Evolutionary conservation across 2,797 vertebrate species (phyloP), one percentile per base, ranked within the genome.

Genomic region (Sebastes cheni): DNA sequence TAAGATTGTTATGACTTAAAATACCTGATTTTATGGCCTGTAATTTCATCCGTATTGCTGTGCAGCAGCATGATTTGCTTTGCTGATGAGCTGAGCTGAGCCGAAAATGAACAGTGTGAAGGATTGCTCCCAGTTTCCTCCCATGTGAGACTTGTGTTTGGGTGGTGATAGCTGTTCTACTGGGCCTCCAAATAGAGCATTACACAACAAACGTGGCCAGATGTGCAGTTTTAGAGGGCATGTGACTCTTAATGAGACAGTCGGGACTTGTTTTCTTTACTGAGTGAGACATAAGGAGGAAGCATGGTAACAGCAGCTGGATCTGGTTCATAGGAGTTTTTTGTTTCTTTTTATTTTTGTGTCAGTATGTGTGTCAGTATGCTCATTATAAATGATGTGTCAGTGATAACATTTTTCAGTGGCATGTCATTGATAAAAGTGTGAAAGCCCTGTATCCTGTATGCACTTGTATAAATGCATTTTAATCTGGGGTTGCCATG

Each of bases 131-230:
- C 66, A 68, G 65, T 75, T 69, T 89, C 60, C 69, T 36, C 50
- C 59, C 22, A 46, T 82, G 10, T 23, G 1, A 72, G 68, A 75
- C 74, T 70, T 62, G 74, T 87, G 83, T 92, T 89, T 88, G 85
- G 85, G 83, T 88, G 87, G 55, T 84, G 72, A 72, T 74, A 80
- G 75, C 65, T 71, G 56, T 72, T 79, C 83, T 56, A 74, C 81
- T 58, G 79, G 84, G 82, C 72, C 66, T 88, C 74, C 82, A 81
- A 86, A 87, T 79, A 73, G 78, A 77, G 73, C 79, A 54, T 95
- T 92, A 92, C 84, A 93, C 92, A 92, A 91, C 89, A 56, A 56
- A 91, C 89, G 50, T n/a, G 34, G 78, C 91, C 94, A 94, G 92
- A 95, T 95, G 94, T 92, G 91, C 88, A 64, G 67, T 79, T 91